These are phyloP conservation scores for Amniataba percoides DNA, from an alignment of 2,797 vertebrate genomes.

Conservation along the genomic window DNA sequence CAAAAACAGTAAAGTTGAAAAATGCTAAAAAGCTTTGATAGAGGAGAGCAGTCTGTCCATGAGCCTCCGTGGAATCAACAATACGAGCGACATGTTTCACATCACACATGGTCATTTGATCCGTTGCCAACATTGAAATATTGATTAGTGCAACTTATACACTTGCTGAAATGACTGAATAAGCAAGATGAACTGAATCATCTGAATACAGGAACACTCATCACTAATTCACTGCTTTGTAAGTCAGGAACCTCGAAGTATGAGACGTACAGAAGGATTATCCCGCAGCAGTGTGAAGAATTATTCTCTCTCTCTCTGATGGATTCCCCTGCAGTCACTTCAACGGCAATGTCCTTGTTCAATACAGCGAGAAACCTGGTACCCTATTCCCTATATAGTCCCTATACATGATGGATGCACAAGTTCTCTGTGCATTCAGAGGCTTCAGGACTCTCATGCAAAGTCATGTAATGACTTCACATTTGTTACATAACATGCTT, in stretches of 20 bases:
- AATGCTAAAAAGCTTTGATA: neutral
- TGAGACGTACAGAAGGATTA: neutral
- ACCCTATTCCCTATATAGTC: neutral
- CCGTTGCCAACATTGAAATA: neutral
- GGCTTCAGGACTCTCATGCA: neutral
- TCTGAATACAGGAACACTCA: neutral
- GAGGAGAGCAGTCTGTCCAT: neutral
- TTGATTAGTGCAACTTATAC: neutral
- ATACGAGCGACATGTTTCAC: neutral
- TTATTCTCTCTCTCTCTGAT: conserved; percentile 18
- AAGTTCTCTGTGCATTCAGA: neutral
- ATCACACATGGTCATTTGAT: neutral
- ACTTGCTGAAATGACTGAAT: neutral
- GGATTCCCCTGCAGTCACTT: neutral
- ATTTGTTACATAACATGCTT: neutral
- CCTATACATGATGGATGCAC: neutral
- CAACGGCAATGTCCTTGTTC: neutral
- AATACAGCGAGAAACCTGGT: neutral
- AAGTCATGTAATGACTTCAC: neutral
- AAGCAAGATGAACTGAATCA: neutral
- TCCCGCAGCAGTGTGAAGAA: conserved; percentile 12
- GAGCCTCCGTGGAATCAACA: neutral
- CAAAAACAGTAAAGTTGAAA: neutral
- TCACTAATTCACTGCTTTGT: too few relatives aligned
- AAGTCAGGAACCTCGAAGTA: too few relatives aligned